Conservation (phyloP, 2,113 vertebrate genomes). For the Orientallactaga bullata region DNA sequence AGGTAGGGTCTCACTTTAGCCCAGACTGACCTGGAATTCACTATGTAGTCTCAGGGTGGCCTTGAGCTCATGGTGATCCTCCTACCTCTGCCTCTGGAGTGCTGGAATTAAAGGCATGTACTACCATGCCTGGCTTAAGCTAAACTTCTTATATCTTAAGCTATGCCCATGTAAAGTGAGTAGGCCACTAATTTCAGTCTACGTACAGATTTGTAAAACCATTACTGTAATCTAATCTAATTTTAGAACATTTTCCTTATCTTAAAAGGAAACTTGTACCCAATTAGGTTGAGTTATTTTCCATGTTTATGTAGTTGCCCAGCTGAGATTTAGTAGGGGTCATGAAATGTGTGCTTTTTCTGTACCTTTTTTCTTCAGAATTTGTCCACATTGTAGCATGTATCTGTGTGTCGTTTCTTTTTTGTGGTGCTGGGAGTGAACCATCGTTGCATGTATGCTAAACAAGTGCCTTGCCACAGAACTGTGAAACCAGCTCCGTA, state of each 20-base stretch:
- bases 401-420: not conserved
- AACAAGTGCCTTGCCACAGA: not conserved
- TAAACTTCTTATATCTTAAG: not conserved
- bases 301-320: not conserved
- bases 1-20: too few species aligned
- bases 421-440: not conserved
- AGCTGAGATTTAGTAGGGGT: not conserved
- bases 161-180: not conserved
- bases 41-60: too few species aligned
- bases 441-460: not conserved
- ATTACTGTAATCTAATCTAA: not conserved
- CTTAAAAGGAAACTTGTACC: not conserved
- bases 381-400: not conserved
- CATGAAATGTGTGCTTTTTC: not conserved
- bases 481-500: not conserved
- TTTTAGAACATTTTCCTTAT: slow-evolving; percentile 19
- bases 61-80: too few species aligned
- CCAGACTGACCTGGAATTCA: too few species aligned
- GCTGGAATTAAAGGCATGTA: too few species aligned
- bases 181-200: not conserved
- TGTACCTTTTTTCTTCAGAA: not conserved
- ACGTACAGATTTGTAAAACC: not conserved
- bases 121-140: too few species aligned
- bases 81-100: too few species aligned
- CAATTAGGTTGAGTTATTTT: not conserved